Base-by-base conservation (phyloP, 1,140 invertebrate genomes). In the Pantala flavescens region DNA sequence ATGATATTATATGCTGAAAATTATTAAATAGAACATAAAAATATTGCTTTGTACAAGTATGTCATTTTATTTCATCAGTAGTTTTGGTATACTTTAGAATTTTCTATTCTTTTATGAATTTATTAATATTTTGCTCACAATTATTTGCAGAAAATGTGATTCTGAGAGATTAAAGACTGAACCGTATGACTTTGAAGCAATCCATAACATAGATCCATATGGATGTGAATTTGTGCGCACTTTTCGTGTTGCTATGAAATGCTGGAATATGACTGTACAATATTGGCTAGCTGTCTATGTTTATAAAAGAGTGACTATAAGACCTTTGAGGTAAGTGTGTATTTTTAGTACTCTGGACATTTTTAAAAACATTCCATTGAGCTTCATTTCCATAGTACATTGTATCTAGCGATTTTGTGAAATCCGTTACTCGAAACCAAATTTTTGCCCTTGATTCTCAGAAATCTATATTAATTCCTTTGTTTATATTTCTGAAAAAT, bases 191-290 rank as follows among this genome's bases (percentile, higher is more conserved):
- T 97, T 95, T 81, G 90, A 92, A 77, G 93, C 95, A 0, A 86
- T 94, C 55, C 87, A 92, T 42, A 96, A 93, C 77, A 90, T 97
- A 80, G 89, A 94, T 76, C 87, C 92, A 0, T 90, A 87, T 82
- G 88, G 88, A 24, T 88, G 91, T 77, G 95, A 97, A 79, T 88
- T 88, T 74, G 88, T 88, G 70, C 86, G 89, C 12, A 93, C 91
- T 0, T 87, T 95, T 16, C 85, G 93, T 70, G 90, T 90, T 72
- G 93, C 91, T 3, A 94, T 98, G 88, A 91, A 92, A 80, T 87
- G 90, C 19, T 98, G 97, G 97, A 98, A 98, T 81, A 94, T 92
- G 77, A 94, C 92, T 49, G 90, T 98, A 5, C 97, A 98, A 80
- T 98, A 95, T 82, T 98, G 97, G 96, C 87, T 98, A 78, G 95